Evolutionary conservation across 1,140 invertebrate genomes (phyloP).

Genomic region (Oscheius sp.): DNA sequence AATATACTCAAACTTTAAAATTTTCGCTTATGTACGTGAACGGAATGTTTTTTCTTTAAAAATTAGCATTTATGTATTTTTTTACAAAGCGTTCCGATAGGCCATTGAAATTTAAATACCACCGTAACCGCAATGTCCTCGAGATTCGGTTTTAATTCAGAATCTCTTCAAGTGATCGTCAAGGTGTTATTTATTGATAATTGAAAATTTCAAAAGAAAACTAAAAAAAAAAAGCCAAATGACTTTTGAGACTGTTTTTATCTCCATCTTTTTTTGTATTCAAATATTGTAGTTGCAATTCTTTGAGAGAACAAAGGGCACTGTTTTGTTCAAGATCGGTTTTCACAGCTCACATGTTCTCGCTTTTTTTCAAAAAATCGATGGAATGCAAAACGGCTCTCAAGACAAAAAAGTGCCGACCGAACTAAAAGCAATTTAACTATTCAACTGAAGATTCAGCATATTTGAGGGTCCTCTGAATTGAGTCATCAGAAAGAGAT

Average conservation of each 20-base stretch:
- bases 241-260: constrained; percentile 23
- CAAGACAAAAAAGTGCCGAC: constrained; percentile 70
- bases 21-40: too few relatives aligned
- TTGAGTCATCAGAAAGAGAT: constrained; percentile 79
- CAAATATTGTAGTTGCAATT: not conserved
- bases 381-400: too few relatives aligned
- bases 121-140: constrained; percentile 72
- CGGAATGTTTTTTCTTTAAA: too few relatives aligned
- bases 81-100: too few relatives aligned
- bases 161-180: constrained; percentile 80
- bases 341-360: too few relatives aligned
- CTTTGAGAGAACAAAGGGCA: too few relatives aligned
- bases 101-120: too few relatives aligned
- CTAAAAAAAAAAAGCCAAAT: constrained; percentile 29
- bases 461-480: constrained; percentile 77
- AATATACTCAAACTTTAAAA: too few relatives aligned
- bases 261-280: not conserved
- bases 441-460: constrained; percentile 80
- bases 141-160: constrained; percentile 74
- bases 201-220: constrained; percentile 47
- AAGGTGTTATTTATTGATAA: constrained; percentile 87
- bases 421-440: constrained; percentile 89
- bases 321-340: constrained; percentile 16
- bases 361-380: too few relatives aligned
- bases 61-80: too few relatives aligned